Percentiles rank a stretch among this genome's conserved stretches.
These are phyloP conservation scores for Melanophora roralis DNA, from an alignment of 2,888 invertebrate species.

Conservation along the genomic window DNA sequence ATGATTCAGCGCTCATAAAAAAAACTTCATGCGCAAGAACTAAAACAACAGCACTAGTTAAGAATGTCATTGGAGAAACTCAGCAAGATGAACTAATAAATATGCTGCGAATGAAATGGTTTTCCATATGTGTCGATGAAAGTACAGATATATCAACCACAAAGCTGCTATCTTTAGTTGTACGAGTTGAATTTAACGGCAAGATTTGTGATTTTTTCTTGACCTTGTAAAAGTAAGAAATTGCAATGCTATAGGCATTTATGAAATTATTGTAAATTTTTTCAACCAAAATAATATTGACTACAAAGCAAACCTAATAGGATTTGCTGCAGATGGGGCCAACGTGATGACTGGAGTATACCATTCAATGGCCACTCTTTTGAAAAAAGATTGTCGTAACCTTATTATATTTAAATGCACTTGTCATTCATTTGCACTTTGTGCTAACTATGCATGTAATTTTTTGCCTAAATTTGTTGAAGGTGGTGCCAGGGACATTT, in stretches of 20 bases:
- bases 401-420: slow-evolving; percentile 71
- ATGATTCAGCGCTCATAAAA: neutral
- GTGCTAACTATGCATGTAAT: slow-evolving; percentile 68
- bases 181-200: slow-evolving; percentile 58
- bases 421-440: slow-evolving; percentile 71
- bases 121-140: too few relatives aligned
- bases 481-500: slow-evolving; percentile 66
- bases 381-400: slow-evolving; percentile 68
- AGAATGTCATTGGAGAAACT: too few relatives aligned
- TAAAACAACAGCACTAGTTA: neutral
- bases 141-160: slow-evolving; percentile 64
- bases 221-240: slow-evolving; percentile 52
- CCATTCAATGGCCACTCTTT: slow-evolving; percentile 68
- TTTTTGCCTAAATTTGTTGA: slow-evolving; percentile 69
- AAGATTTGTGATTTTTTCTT: slow-evolving; percentile 53
- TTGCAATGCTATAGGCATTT: slow-evolving; percentile 62
- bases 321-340: slow-evolving; percentile 73
- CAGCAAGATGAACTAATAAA: too few relatives aligned
- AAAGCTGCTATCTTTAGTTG: slow-evolving; percentile 66
- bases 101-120: too few relatives aligned
- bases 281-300: slow-evolving; percentile 63
- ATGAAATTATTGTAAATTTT: slow-evolving; percentile 60
- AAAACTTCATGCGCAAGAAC: neutral
- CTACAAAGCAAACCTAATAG: slow-evolving; percentile 69
- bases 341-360: slow-evolving; percentile 70